Percentiles rank a stretch among this genome's conserved stretches.
phyloP scores from a whole-genome alignment of 2,113 vertebrate genomes.

The Melanostigma gelatinosum region DNA sequence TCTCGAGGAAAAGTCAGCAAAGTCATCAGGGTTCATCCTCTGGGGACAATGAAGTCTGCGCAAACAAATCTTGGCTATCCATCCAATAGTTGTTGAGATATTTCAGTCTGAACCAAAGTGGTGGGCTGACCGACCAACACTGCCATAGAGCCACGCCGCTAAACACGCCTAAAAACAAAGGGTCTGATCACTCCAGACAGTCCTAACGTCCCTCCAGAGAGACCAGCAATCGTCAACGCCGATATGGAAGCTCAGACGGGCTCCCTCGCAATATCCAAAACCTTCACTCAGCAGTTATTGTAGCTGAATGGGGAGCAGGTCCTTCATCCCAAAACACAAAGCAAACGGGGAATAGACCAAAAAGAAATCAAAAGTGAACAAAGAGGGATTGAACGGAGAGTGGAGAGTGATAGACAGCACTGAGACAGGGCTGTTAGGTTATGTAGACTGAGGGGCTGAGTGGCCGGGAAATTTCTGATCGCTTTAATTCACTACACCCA shows the following conservation, averaged over 20 bases:
- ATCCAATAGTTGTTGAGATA: neutral
- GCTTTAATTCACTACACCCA: conserved; percentile 94
- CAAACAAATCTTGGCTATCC: neutral
- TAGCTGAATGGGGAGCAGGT: conserved; percentile 61
- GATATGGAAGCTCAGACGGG: conserved; percentile 50
- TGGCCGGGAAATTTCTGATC: conserved; percentile 93
- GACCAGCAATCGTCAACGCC: conserved; percentile 27
- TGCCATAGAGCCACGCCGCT: neutral
- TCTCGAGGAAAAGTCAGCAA: too few species aligned
- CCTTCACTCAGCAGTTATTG: conserved; percentile 71
- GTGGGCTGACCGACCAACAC: neutral
- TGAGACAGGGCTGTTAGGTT: conserved; percentile 90
- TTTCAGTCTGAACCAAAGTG: neutral
- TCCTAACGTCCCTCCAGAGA: conserved; percentile 16
- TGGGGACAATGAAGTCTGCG: neutral
- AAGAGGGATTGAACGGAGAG: conserved; percentile 59
- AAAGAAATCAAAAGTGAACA: conserved; percentile 83
- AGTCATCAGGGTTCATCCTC: neutral
- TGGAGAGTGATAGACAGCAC: conserved; percentile 84
- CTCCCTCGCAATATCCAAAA: conserved; percentile 60
- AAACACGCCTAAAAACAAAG: conserved; percentile 26
- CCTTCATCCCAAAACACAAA: conserved; percentile 77
- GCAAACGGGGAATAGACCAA: conserved; percentile 52
- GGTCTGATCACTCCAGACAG: neutral
- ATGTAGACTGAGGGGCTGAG: conserved; percentile 87